Evolutionary conservation across 2,113 vertebrate species (phyloP).

Genomic region (Syrmaticus mikado): DNA sequence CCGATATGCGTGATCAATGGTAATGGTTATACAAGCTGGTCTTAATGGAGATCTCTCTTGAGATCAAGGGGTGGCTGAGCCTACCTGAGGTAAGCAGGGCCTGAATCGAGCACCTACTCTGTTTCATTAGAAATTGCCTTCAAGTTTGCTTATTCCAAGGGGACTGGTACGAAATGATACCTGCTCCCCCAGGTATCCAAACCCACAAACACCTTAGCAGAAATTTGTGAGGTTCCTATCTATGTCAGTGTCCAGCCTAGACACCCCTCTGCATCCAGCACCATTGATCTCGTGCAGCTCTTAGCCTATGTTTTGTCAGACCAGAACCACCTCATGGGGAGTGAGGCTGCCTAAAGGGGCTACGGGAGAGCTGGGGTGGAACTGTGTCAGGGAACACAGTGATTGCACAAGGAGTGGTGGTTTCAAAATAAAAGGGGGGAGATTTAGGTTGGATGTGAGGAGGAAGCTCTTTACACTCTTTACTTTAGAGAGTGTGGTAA

Average conservation of each 20-base stretch:
- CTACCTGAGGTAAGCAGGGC: not conserved
- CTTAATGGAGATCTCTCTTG: not conserved
- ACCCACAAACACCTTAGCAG: not conserved
- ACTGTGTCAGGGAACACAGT: not conserved
- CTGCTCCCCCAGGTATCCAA: not conserved
- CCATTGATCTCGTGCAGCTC: not conserved
- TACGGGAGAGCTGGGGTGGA: not conserved
- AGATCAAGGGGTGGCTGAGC: not conserved
- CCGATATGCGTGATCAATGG: rapidly evolving
- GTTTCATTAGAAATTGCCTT: not conserved
- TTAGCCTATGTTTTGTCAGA: not conserved
- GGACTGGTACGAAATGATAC: rapidly evolving
- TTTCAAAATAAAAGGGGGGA: not conserved
- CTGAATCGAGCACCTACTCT: not conserved
- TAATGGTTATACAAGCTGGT: rapidly evolving
- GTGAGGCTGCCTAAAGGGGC: not conserved
- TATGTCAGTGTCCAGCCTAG: not conserved
- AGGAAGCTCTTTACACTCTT: not conserved
- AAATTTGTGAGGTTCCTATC: not conserved
- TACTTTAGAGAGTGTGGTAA: not conserved
- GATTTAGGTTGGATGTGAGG: not conserved
- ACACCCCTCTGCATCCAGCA: not conserved
- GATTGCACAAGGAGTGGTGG: not conserved
- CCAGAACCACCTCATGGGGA: rapidly evolving
- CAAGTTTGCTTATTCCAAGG: rapidly evolving